phyloP scores from a whole-genome alignment of 1,140 invertebrate species.

The Carcinoscorpius rotundicauda region DNA sequence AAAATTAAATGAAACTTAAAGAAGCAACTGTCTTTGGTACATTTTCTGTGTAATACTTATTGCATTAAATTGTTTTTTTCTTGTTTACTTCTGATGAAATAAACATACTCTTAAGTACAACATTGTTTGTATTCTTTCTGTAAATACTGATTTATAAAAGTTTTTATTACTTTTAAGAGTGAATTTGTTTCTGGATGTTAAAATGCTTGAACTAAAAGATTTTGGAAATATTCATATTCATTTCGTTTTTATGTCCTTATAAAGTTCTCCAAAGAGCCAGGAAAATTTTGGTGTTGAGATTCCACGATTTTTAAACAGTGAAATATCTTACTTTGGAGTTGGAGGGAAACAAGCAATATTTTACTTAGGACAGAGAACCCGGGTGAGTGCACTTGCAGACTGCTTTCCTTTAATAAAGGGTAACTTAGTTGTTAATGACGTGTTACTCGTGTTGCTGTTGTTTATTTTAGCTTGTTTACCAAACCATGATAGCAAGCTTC shows the following conservation, averaged over 20 bases:
- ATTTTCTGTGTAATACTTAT: too few species aligned
- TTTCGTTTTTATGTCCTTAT: background rate
- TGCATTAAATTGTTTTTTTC: too few species aligned
- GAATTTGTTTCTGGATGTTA: conserved; percentile 4
- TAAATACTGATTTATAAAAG: background rate
- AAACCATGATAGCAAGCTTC: too few species aligned
- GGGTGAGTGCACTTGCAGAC: conserved; percentile 25
- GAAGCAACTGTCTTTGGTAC: too few species aligned
- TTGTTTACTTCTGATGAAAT: too few species aligned
- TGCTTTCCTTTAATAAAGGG: too few species aligned
- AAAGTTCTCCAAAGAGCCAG: background rate
- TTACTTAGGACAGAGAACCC: conserved; percentile 33
- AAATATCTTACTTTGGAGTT: conserved; percentile 37
- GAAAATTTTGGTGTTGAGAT: conserved; percentile 10
- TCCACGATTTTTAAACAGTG: conserved; percentile 34
- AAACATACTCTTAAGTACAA: too few species aligned
- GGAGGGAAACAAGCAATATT: conserved; percentile 37
- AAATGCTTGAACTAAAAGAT: background rate
- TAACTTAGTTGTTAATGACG: too few species aligned
- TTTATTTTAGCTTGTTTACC: too few species aligned
- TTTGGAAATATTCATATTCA: background rate
- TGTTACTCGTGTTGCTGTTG: too few species aligned
- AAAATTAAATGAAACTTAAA: too few species aligned
- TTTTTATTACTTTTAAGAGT: conserved; percentile 3
- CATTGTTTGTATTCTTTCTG: background rate